Evolutionary conservation across 2,888 invertebrate species (phyloP), one percentile per base, ranked within the genome.

Genomic region (Diaprepes abbreviatus): DNA sequence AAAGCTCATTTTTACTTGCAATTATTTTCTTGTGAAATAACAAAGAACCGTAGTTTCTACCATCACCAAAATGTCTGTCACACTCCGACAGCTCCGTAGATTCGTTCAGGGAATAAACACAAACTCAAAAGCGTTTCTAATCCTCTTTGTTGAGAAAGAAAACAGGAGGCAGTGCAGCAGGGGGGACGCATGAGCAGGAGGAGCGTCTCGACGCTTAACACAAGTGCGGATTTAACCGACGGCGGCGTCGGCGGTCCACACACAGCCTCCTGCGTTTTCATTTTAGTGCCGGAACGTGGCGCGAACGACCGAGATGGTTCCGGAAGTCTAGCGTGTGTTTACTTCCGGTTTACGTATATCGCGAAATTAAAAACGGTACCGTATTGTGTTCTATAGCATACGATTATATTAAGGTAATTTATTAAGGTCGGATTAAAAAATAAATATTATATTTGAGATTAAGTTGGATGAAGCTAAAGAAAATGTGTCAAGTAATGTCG

Each of bases 101-200:
- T 83, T 81, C 82, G 83, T 81, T 84, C 80, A 74, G 83, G 84
- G 83, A 84, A 83, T 83, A 83, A 83, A 83, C 83, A 83, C 83
- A 83, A 84, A 82, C 83, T 83, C 83, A 58, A 60, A 66, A 71
- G 66, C 63, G 71, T 67, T 31, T 66, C 66, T 66, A 71, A 66
- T 71, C 71, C 66, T 71, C 71, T 71, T 71, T 67, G 66, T 67
- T 71, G 70, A 62, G 70, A 45, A 70, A 65, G 60, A 48, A 36
- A 40, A 57, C 38, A 40, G 64, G 63, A 60, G 63, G 66, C 24
- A 55, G 66, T 57, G 60, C 50, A 57, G 66, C 50, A 79, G 78
- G 80, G 81, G 83, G 81, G 83, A 84, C 85, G 85, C 83, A 84
- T 83, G 84, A 84, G 84, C 85, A 72, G 72, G 62, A 70, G 62